A percentile compares a stretch with the other conserved stretches of the same genome.
Evolutionary conservation across 2,888 invertebrate species (phyloP).

Genomic region (Nomada fucata): DNA sequence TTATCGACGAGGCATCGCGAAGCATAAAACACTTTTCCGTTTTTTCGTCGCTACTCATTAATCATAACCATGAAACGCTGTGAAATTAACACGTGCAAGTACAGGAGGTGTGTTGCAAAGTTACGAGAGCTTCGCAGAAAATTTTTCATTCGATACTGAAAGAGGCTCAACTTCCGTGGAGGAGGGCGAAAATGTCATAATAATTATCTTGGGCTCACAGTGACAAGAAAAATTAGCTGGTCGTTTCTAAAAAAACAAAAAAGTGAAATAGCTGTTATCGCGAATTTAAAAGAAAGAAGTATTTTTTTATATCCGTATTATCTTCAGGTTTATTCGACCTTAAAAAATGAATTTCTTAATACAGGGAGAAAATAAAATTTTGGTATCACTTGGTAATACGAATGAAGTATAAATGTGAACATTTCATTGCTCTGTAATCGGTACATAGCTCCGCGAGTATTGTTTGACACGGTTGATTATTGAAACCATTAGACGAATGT

Average conservation of each 20-base stretch:
- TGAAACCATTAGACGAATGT: constrained; percentile 45
- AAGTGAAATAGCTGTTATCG: too few relatives aligned
- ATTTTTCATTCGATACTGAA: too few relatives aligned
- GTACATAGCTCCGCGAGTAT: not conserved
- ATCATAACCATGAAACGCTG: constrained; percentile 1
- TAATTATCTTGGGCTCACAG: too few relatives aligned
- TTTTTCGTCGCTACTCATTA: not conserved
- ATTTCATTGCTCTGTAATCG: not conserved
- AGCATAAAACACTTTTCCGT: constrained; percentile 7
- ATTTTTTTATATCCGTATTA: not conserved
- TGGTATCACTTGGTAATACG: not conserved
- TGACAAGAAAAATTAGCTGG: too few relatives aligned
- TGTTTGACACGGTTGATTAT: constrained; percentile 17
- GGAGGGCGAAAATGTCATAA: too few relatives aligned
- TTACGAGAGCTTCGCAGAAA: not conserved
- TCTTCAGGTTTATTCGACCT: too few relatives aligned
- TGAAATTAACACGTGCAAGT: not conserved
- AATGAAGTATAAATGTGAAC: not conserved
- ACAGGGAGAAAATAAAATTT: not conserved
- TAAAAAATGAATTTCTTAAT: not conserved
- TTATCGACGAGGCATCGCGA: constrained; percentile 9
- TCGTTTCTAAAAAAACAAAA: too few relatives aligned
- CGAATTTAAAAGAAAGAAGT: not conserved
- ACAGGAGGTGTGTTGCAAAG: not conserved
- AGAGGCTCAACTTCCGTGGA: too few relatives aligned